Evolutionary conservation across 1,140 invertebrate species (phyloP).

Genomic region (Drosophila burlai): DNA sequence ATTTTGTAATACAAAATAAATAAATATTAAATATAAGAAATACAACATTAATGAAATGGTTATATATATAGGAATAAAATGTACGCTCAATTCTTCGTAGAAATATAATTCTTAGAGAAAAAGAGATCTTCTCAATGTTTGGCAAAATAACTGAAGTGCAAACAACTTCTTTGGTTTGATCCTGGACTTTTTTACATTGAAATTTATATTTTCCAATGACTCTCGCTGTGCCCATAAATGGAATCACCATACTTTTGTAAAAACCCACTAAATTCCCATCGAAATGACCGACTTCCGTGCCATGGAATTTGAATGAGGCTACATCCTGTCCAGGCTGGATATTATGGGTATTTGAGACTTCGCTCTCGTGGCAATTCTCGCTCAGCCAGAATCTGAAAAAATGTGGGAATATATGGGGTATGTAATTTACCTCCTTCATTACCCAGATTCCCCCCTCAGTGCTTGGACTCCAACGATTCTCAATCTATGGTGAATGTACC

Average conservation of each 20-base stretch:
- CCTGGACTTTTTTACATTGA: no score
- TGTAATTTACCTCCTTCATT: slow-evolving; percentile 67
- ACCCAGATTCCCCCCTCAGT: not conserved
- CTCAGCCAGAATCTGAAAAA: slow-evolving; percentile 13
- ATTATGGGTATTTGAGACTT: slow-evolving; percentile 14
- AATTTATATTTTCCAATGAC: not conserved
- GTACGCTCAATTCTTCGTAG: no score
- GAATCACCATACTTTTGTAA: not conserved
- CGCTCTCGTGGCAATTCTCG: not conserved
- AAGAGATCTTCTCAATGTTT: no score
- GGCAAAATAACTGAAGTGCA: no score
- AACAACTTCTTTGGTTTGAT: no score
- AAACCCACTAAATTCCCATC: not conserved
- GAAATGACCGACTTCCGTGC: slow-evolving; percentile 34
- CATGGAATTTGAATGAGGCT: slow-evolving; percentile 16
- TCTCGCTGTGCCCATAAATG: not conserved
- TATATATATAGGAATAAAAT: no score
- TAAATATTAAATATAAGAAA: not conserved
- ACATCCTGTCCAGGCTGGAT: slow-evolving; percentile 36
- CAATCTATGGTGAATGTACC: slow-evolving; percentile 74
- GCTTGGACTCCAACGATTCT: slow-evolving; percentile 19
- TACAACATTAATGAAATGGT: no score
- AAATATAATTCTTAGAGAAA: no score
- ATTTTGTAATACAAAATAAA: not conserved
- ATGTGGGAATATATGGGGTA: slow-evolving; percentile 54